phyloP scores from a whole-genome alignment of 1,140 invertebrate species.

The Bombus cullumanus region DNA sequence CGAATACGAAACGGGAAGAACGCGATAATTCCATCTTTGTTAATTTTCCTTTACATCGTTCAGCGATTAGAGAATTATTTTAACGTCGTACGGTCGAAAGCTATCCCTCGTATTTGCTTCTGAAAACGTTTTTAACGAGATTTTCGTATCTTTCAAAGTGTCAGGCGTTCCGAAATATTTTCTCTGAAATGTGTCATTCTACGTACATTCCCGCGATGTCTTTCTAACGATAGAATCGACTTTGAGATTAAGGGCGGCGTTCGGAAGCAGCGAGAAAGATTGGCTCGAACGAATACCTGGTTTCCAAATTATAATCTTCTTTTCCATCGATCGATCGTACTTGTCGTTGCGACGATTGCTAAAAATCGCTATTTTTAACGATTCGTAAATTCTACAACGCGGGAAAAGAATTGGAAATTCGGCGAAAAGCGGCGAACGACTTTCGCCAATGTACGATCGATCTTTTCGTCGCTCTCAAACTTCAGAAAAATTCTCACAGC shows the following conservation, averaged over 20 bases:
- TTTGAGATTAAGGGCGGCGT: not conserved
- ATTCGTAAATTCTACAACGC: too few species aligned
- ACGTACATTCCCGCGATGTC: not conserved
- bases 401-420: accelerated
- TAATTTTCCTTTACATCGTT: not conserved
- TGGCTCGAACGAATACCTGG: not conserved
- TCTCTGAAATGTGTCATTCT: not conserved
- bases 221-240: not conserved
- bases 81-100: too few species aligned
- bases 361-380: not conserved
- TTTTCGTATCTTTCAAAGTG: too few species aligned
- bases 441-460: too few species aligned
- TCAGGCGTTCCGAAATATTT: too few species aligned
- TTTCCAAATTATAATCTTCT: not conserved
- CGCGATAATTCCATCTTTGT: not conserved
- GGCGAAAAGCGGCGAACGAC: too few species aligned
- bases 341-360: too few species aligned
- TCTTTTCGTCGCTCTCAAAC: accelerated
- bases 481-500: not conserved
- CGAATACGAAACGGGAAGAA: not conserved
- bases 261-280: not conserved
- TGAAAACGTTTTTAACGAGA: not conserved
- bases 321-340: not conserved
- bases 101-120: too few species aligned
- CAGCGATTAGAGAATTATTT: too few species aligned